Base-by-base conservation (phyloP, 2,888 invertebrate species). In the Galerucella pusilla region DNA sequence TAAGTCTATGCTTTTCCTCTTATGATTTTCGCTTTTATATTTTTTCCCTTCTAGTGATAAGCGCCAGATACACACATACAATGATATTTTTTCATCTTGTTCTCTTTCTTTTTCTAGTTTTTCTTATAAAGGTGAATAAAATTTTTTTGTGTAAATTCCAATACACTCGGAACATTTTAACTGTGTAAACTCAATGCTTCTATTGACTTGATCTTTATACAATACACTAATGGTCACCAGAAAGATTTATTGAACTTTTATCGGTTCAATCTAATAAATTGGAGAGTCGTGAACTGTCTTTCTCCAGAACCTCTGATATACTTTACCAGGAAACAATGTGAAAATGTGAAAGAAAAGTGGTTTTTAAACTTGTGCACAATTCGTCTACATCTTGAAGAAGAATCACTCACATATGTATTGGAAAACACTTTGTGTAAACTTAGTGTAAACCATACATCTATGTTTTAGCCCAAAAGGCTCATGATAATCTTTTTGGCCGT, bases 201-300 rank as follows among this genome's bases (percentile, higher is more conserved):
- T 52, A 52, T 52, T 52, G n/a, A 68, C 45, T 59, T 57, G 42
- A 77, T 80, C 77, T 79, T 76, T 75, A 76, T 76, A 65, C 79
- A 76, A 79, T 78, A 80, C 79, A 75, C 77, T 79, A 81, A 81
- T 80, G 80, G 80, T 76, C 75, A 71, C 68, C 64, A 28, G 67
- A 76, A 73, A 42, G 75, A 79, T 77, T 80, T 79, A 77, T 76
- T 74, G 75, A 70, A 74, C 75, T 73, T 77, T 70, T 70, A 75
- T 75, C 66, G 73, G 70, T 66, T 77, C 77, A 66, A 79, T 78
- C 78, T 77, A 71, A 76, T 69, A 68, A 75, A 69, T 71, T 75
- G 66, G 16, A 60, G 45, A 67, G 66, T 20, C 59, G 59, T 46
- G 72, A 72, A 67, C 54, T 52, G 73, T 61, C 68, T 68, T 20